Evolutionary conservation across 1,140 invertebrate species (phyloP).

Genomic region (Lasaia peninsularis): DNA sequence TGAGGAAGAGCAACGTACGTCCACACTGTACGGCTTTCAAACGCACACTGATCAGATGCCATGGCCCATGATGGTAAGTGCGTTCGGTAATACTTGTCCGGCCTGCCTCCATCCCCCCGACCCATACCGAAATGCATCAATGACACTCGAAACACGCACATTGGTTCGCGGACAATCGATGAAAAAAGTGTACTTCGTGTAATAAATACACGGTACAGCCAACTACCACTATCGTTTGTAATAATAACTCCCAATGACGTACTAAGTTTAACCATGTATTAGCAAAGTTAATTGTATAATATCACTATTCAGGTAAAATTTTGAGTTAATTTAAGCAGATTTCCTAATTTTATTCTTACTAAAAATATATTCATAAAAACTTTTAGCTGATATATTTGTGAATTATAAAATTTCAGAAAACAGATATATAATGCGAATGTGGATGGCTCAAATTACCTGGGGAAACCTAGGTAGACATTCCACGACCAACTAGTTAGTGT

Average conservation of each 20-base stretch:
- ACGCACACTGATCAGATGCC: conserved; percentile 51
- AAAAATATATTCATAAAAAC: too few relatives aligned
- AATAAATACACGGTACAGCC: conserved; percentile 29
- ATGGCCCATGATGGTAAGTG: conserved; percentile 30
- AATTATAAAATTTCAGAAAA: too few relatives aligned
- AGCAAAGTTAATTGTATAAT: too few relatives aligned
- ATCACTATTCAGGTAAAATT: too few relatives aligned
- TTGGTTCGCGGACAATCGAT: conserved; percentile 65
- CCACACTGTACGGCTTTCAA: conserved; percentile 33
- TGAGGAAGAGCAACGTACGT: conserved; percentile 44
- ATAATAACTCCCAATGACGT: not conserved
- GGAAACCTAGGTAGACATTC: too few relatives aligned
- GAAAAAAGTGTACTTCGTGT: conserved; percentile 44
- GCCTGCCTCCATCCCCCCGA: conserved; percentile 56
- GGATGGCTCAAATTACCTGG: too few relatives aligned
- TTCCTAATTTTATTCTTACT: too few relatives aligned
- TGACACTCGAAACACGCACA: conserved; percentile 71
- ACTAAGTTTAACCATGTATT: not conserved
- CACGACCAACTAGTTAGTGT: too few relatives aligned
- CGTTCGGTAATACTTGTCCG: conserved; percentile 58
- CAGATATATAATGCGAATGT: too few relatives aligned
- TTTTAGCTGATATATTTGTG: too few relatives aligned
- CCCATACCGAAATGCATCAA: conserved; percentile 72
- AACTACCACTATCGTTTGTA: not conserved
- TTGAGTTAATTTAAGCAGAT: too few relatives aligned